Evolutionary conservation across 2,113 vertebrate species (phyloP).

Genomic region (Micromys minutus): DNA sequence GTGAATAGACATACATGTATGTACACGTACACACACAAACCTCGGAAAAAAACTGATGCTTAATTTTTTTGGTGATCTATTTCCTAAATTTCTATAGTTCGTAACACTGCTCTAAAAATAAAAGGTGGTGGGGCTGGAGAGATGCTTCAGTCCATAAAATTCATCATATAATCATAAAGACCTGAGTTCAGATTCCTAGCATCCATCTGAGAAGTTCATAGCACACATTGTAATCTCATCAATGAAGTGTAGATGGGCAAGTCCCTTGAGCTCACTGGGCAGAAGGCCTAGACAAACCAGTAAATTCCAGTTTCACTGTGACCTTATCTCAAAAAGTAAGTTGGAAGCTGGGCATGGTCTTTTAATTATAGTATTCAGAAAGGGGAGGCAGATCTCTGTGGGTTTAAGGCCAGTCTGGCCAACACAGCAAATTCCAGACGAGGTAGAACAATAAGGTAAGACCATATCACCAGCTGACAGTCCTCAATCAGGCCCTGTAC

Average conservation of each 20-base stretch:
- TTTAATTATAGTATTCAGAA: not conserved
- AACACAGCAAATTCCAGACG: not conserved
- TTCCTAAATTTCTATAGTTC: constrained; percentile 45
- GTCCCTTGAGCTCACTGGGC: not conserved
- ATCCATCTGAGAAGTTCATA: not conserved
- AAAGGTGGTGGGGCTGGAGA: not conserved
- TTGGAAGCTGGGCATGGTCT: not conserved
- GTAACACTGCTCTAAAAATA: constrained; percentile 57
- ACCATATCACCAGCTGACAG: constrained; percentile 88
- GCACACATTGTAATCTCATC: not conserved
- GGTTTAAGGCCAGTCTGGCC: not conserved
- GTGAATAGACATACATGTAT: not conserved
- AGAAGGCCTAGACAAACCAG: no score
- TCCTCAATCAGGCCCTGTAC: constrained; percentile 92
- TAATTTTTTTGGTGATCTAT: constrained; percentile 48
- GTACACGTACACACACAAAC: not conserved
- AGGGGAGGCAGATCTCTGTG: not conserved
- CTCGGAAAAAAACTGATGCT: not conserved
- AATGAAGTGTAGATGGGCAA: not conserved
- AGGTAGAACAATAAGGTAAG: not conserved
- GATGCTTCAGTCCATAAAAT: not conserved
- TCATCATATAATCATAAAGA: not conserved
- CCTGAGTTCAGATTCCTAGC: not conserved
- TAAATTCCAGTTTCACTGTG: not conserved
- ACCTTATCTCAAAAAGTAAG: not conserved